A percentile compares a stretch with the other conserved stretches of the same genome.
These are phyloP conservation scores for Nasonia longicornis DNA, from an alignment of 1,140 invertebrate species.

Conservation along the genomic window DNA sequence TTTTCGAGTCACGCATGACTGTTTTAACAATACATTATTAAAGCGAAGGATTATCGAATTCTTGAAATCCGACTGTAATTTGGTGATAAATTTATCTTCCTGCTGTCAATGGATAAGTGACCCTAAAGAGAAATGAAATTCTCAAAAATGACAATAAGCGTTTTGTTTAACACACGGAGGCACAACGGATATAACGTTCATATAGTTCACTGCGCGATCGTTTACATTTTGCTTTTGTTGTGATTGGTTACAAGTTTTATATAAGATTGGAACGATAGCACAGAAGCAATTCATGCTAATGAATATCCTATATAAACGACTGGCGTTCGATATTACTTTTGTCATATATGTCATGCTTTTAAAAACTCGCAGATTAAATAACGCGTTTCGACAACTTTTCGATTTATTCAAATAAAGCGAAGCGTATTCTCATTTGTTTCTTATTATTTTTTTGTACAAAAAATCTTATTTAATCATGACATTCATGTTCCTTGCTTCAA, in stretches of 20 bases:
- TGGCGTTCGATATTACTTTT: constrained; percentile 45
- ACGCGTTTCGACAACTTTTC: constrained; percentile 34
- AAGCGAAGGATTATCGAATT: constrained; percentile 56
- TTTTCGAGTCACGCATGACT: constrained; percentile 48
- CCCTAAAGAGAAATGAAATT: constrained; percentile 34
- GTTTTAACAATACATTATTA: constrained; percentile 53
- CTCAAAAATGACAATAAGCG: constrained; percentile 46
- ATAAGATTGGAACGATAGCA: constrained; percentile 47
- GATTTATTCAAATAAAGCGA: constrained; percentile 37
- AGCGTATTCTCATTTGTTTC: constrained; percentile 17
- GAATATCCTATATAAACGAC: constrained; percentile 44
- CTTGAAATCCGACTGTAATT: constrained; percentile 44
- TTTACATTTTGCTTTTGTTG: constrained; percentile 54
- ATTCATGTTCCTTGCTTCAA: constrained; percentile 32
- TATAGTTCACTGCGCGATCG: constrained; percentile 55
- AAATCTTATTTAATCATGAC: constrained; percentile 37
- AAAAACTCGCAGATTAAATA: constrained; percentile 39
- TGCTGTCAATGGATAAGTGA: constrained; percentile 46
- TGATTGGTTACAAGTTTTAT: constrained; percentile 43
- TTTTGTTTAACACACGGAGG: constrained; percentile 58
- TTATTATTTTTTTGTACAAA: constrained; percentile 45
- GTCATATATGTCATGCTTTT: constrained; percentile 43
- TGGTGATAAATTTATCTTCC: constrained; percentile 51
- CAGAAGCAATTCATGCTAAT: constrained; percentile 44
- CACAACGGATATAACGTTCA: constrained; percentile 60